A percentile compares a stretch with the other conserved stretches of the same genome.
phyloP scores from a whole-genome alignment of 2,797 vertebrate genomes.

The Sebastes vulpes region DNA sequence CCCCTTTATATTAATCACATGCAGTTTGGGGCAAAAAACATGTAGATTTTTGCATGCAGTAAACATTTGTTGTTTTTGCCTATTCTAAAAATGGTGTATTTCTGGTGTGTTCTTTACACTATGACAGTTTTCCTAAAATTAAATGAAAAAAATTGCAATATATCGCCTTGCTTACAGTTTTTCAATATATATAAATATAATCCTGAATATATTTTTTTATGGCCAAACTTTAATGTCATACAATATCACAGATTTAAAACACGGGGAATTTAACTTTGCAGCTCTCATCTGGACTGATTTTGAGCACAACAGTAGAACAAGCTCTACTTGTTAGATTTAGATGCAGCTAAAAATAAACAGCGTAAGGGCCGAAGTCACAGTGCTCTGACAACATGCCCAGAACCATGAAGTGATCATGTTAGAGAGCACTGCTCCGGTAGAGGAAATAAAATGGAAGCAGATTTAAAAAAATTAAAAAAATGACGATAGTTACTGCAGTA shows the following conservation, averaged over 20 bases:
- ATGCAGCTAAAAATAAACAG: constrained; percentile 67
- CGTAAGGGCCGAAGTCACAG: constrained; percentile 44
- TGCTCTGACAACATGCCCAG: constrained; percentile 67
- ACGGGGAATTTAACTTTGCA: neutral
- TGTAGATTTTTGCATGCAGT: too few species aligned
- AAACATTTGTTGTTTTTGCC: too few species aligned
- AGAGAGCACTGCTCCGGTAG: constrained; percentile 45
- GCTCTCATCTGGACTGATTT: constrained; percentile 28
- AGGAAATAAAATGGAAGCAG: constrained; percentile 14
- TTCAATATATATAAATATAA: neutral
- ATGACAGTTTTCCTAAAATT: too few species aligned
- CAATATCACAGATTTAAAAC: neutral
- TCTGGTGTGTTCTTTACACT: too few species aligned
- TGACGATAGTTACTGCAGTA: constrained; percentile 7
- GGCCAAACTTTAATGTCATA: neutral
- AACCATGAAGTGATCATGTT: constrained; percentile 68
- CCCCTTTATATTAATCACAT: too few species aligned
- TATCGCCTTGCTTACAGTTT: too few species aligned
- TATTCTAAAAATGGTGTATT: too few species aligned
- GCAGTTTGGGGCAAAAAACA: too few species aligned
- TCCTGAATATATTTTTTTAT: neutral
- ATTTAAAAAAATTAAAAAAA: neutral
- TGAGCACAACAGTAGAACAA: constrained; percentile 31
- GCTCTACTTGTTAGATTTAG: constrained; percentile 42
- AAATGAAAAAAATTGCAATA: too few species aligned